Evolutionary conservation across 2,113 vertebrate genomes (phyloP).

Genomic region (Sterna hirundo): DNA sequence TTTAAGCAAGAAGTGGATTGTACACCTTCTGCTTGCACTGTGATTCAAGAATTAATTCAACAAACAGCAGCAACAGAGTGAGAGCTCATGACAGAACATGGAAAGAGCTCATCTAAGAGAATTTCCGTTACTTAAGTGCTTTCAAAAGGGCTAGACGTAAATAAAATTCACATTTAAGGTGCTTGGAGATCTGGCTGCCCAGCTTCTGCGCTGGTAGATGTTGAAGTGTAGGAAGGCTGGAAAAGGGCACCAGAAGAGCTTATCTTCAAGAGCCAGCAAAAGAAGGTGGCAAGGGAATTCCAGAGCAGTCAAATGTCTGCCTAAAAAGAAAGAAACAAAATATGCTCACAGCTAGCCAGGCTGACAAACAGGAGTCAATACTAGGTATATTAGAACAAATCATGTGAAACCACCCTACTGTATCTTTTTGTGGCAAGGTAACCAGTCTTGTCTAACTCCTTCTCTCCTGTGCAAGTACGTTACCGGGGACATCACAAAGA

Average conservation of each 20-base stretch:
- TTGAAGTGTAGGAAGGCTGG: background rate
- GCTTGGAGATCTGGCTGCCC: background rate
- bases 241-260: background rate
- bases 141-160: background rate
- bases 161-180: background rate
- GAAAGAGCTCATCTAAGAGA: background rate
- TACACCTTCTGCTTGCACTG: background rate
- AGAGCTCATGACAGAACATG: background rate
- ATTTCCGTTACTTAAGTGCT: background rate
- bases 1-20: background rate
- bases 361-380: background rate
- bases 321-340: background rate
- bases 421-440: background rate
- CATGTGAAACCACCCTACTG: background rate
- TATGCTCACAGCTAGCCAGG: background rate
- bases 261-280: background rate
- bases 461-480: rapidly evolving
- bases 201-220: background rate
- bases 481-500: background rate
- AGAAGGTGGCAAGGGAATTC: background rate
- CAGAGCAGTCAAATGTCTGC: background rate
- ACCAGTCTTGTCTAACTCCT: background rate
- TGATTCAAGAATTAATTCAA: background rate
- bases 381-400: background rate
- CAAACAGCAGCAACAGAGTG: background rate